Evolutionary conservation across 2,113 vertebrate genomes (phyloP), one percentile per base, ranked within the genome.

Genomic region (Erythrolamprus reginae): DNA sequence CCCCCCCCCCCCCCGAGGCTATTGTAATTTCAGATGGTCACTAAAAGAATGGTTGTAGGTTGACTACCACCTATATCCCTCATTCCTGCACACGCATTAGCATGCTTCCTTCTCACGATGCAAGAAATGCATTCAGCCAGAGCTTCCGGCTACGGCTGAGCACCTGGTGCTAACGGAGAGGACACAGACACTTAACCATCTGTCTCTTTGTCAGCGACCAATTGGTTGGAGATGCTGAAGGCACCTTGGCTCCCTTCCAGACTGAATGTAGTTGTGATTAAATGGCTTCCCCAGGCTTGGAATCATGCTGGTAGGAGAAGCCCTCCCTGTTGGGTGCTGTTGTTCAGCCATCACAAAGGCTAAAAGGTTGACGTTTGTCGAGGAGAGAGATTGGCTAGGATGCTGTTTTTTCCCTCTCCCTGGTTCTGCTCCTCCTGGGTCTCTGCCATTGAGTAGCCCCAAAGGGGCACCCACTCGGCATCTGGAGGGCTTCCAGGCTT

Each of bases 231-330:
- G 28, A 42, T 88, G 70, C 86, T 83, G 86, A 52, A 17, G 19
- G 70, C 52, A 48, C 0, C 1, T 24, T 10, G 45, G 52, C n/a
- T 2, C 26, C n/a, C 0, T 83, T 56, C 90, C 90, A 91, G 23
- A 15, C 23, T 28, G 90, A 2, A 77, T 17, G 26, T 47, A 83
- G 65, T 10, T 47, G 56, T 88, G 86, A 58, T 83, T 83, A 55
- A 86, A 28, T 83, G 86, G 86, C 90, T 91, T 88, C 42, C 15
- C 85, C n/a, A 82, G 85, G 86, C 90, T 88, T 91, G 90, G 70
- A 52, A 77, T 83, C 70, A 26, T 5, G 52, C 90, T 77, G 87
- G 21, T 1, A 33, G 38, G 52, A 24, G 65, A n/a, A 23, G 42
- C 61, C 42, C 53, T 83, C 42, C 55, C 89, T 4, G 86, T 61